Conservation (phyloP, 30 jellyfish, hydroid and myxozoan genomes). For the Aurelia coerulea region DNA sequence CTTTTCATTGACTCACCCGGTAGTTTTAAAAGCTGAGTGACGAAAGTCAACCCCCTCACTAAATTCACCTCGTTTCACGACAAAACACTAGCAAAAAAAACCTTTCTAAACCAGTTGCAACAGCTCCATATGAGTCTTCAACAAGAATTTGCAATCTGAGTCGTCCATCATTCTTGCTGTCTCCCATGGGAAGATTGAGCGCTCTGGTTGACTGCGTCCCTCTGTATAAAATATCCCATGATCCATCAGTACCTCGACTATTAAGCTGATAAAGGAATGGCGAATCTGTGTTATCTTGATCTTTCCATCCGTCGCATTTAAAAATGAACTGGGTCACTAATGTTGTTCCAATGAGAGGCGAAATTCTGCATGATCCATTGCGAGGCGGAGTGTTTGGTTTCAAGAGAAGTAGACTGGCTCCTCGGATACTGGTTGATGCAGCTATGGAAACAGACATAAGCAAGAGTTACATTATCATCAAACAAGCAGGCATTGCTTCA, state of each 20-base stretch:
- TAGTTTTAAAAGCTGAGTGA: too few relatives aligned
- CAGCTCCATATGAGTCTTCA: conserved; percentile 88
- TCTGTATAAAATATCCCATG: conserved; percentile 64
- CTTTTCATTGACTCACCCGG: too few relatives aligned
- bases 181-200: conserved; percentile 64
- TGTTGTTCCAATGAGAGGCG: conserved; percentile 71
- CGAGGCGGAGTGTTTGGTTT: conserved; percentile 72
- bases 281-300: conserved; percentile 64
- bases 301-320: conserved; percentile 76
- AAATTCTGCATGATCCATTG: conserved; percentile 75
- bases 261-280: conserved; percentile 78
- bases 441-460: too few relatives aligned
- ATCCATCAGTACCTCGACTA: conserved; percentile 11
- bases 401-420: conserved; percentile 13
- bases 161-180: background rate
- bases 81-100: background rate
- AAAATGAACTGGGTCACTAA: conserved; percentile 63
- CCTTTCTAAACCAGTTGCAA: conserved; percentile 73
- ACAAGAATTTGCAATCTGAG: conserved; percentile 59
- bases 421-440: background rate
- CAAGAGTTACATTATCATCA: too few relatives aligned
- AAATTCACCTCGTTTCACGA: too few relatives aligned
- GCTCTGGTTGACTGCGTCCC: conserved; percentile 66
- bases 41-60: too few relatives aligned
- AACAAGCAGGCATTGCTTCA: too few relatives aligned